phyloP scores from a whole-genome alignment of 2,113 vertebrate genomes.

The Dipodomys merriami region DNA sequence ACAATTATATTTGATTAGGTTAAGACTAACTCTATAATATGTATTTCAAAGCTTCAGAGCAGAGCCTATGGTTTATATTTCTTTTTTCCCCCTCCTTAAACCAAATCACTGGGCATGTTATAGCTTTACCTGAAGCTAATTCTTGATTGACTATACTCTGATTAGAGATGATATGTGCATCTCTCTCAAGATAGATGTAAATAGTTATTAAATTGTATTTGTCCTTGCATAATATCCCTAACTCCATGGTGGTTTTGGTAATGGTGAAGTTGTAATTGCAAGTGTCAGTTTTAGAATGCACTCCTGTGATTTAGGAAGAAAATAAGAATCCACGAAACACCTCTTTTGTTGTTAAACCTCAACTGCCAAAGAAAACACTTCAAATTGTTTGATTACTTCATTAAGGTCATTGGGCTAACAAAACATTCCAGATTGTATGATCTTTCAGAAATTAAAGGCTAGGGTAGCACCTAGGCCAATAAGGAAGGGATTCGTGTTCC shows the following conservation, averaged over 20 bases:
- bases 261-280: not conserved
- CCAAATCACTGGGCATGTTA: not conserved
- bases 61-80: not conserved
- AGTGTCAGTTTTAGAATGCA: conserved; percentile 24
- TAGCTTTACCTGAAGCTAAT: not conserved
- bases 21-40: not conserved
- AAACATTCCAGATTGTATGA: not conserved
- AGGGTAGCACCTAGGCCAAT: not conserved
- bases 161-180: not conserved
- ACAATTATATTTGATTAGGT: not conserved
- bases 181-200: not conserved
- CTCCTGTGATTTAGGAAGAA: not conserved
- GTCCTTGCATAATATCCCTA: not conserved
- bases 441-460: not conserved
- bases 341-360: conserved; percentile 8
- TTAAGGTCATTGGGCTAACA: not conserved
- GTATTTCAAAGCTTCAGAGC: not conserved
- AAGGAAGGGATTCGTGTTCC: not conserved
- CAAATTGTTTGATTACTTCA: not conserved
- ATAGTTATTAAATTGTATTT: not conserved
- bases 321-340: not conserved
- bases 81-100: not conserved
- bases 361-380: not conserved
- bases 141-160: not conserved
- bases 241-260: not conserved